These are phyloP conservation scores for Pipistrellus pipistrellus DNA, from an alignment of 2,797 vertebrate genomes.

Conservation along the genomic window DNA sequence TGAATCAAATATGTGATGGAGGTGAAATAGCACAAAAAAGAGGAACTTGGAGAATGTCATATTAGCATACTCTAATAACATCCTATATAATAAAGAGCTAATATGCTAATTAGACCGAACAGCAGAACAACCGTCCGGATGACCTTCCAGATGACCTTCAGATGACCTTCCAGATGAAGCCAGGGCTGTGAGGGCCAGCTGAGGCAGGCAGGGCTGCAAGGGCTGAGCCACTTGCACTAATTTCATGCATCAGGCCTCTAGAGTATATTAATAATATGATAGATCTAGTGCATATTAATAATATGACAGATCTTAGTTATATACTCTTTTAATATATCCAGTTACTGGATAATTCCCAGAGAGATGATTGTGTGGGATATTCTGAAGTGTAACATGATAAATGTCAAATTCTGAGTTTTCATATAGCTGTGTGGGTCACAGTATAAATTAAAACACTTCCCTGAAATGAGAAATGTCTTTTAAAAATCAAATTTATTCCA, in stretches of 20 bases:
- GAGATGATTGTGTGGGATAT: conserved; percentile 27
- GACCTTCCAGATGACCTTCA: too few species aligned
- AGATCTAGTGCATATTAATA: not conserved
- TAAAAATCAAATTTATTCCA: conserved; percentile 25
- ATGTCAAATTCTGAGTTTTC: conserved; percentile 54
- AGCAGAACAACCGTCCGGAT: too few species aligned
- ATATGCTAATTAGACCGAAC: too few species aligned
- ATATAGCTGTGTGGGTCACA: not conserved
- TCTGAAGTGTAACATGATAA: not conserved
- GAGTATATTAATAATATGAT: not conserved
- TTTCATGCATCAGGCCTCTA: too few species aligned
- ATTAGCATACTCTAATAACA: not conserved
- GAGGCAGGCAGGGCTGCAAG: too few species aligned
- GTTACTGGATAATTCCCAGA: not conserved
- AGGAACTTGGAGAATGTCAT: not conserved
- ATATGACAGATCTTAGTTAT: not conserved
- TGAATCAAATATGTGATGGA: conserved; percentile 8
- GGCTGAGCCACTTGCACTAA: too few species aligned
- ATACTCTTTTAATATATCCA: not conserved
- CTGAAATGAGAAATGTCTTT: not conserved
- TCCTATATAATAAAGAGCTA: too few species aligned
- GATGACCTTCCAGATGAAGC: too few species aligned
- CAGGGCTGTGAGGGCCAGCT: too few species aligned
- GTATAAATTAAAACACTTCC: not conserved
- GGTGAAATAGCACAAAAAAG: not conserved